A percentile compares a stretch with the other conserved stretches of the same genome.
Conservation (phyloP, 2,113 vertebrate species). For the Variabilichromis moorii region DNA sequence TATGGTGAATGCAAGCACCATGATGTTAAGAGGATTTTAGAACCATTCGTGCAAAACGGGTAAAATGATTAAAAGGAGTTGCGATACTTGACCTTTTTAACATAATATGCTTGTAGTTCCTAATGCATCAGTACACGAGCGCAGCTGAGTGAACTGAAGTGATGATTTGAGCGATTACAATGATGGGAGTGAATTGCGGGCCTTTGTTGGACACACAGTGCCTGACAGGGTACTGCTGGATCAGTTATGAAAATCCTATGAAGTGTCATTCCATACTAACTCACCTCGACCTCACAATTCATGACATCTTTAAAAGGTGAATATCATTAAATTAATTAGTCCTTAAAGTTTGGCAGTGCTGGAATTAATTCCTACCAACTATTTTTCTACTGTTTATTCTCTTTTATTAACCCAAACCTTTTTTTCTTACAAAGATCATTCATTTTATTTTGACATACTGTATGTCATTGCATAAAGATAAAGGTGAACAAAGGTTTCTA, state of each 20-base stretch:
- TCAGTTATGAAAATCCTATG: neutral
- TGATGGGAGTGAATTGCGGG: neutral
- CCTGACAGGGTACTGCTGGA: neutral
- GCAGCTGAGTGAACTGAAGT: neutral
- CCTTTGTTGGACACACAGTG: neutral
- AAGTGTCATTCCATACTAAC: neutral
- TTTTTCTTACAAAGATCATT: neutral
- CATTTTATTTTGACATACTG: neutral
- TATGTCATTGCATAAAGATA: neutral
- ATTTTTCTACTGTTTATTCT: neutral
- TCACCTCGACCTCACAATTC: neutral
- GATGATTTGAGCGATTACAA: slow-evolving; percentile 9
- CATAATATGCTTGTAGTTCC: neutral
- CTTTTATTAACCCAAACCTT: neutral
- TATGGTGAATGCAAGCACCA: neutral
- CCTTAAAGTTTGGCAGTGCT: neutral
- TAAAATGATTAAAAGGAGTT: slow-evolving; percentile 13
- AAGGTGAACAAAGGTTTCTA: neutral
- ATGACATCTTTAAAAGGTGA: neutral
- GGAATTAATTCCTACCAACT: neutral
- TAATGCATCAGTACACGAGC: neutral
- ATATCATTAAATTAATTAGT: neutral
- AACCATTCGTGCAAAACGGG: slow-evolving; percentile 6
- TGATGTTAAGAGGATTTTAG: neutral
- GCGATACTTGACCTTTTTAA: slow-evolving; percentile 41